A percentile compares a stretch with the other conserved stretches of the same genome.
Conservation (phyloP, 2,888 invertebrate species). For the Aphidoletes aphidimyza region DNA sequence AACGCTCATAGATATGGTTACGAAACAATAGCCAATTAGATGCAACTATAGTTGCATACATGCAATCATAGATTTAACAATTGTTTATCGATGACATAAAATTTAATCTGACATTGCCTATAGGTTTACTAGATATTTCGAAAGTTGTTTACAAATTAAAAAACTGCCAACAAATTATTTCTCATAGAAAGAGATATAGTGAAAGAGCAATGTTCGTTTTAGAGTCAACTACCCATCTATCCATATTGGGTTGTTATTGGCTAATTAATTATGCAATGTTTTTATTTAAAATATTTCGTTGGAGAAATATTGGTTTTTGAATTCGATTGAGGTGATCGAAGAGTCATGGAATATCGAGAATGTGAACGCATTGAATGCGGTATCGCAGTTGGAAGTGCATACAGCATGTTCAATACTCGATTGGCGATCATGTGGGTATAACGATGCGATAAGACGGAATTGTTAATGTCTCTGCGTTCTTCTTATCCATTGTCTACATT, state of each 20-base stretch:
- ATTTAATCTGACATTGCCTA: no score
- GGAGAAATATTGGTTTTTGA: constrained; percentile 9
- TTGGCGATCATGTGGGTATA: constrained; percentile 47
- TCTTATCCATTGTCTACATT: constrained; percentile 7
- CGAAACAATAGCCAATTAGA: no score
- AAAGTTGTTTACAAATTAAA: no score
- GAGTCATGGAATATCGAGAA: background rate
- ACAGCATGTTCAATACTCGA: constrained; percentile 16
- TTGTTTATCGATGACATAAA: no score
- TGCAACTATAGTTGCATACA: no score
- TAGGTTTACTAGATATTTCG: no score
- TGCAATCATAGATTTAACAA: no score
- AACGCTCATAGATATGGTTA: no score
- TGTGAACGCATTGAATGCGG: background rate
- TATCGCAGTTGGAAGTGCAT: constrained; percentile 25
- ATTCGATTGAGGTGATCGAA: background rate
- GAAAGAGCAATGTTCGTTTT: constrained; percentile 10
- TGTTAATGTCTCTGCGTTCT: constrained; percentile 26
- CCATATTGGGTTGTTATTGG: background rate
- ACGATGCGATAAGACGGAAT: constrained; percentile 21
- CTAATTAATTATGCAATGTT: constrained; percentile 45
- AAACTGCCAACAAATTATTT: background rate
- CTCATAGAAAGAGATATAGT: no score
- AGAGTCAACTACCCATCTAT: background rate
- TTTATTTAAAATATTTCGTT: background rate